Evolutionary conservation across 2,797 vertebrate species (phyloP), one percentile per base, ranked within the genome.

Genomic region (Poeciliopsis presidionis): DNA sequence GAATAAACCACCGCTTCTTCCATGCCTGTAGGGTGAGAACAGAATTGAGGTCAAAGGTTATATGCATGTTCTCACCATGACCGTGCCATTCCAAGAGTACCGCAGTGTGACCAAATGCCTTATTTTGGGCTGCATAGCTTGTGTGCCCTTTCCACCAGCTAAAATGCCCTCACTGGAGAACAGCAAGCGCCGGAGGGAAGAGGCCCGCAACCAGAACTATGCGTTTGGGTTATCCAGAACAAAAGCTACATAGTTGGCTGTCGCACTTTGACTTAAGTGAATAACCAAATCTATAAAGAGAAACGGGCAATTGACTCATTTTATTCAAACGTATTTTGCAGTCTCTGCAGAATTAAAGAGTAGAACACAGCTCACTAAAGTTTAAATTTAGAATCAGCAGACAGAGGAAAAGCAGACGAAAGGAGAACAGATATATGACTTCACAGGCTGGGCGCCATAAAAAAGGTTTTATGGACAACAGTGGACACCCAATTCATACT

Each of bases 1-100:
- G 96, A 87, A 99, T 93, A 94, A 99, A 99, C 98, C 98, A 99
- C 91, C 98, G 96, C 92, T 98, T 98, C 95, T 99, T 99, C 98
- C 98, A 99, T 94, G 98, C 98, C 98, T 99, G 93, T 84, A 77
- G 91, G 89, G 81, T 51, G 65, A 77, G 82, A 33, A 81, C 33
- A 90, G 87, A 91, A 91, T 89, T 0, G 16, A 82, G 74, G 87
- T 78, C 89, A 92, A 84, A 89, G 90, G 91, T 92, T 84, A 89
- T 39, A 76, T 81, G 85, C 79, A 81, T 87, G 87, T 87, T 89
- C 88, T 83, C 72, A 91, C 87, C 86, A 87, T 89, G 88, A 83
- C 85, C 65, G 77, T 70, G 82, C 81, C 86, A 73, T 91, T 92
- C 82, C 81, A 47, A 45, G 71, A 81, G 77, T 75, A 90, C 89